Conservation (phyloP, 2,113 vertebrate species). For the Oncorhynchus kisutch region DNA sequence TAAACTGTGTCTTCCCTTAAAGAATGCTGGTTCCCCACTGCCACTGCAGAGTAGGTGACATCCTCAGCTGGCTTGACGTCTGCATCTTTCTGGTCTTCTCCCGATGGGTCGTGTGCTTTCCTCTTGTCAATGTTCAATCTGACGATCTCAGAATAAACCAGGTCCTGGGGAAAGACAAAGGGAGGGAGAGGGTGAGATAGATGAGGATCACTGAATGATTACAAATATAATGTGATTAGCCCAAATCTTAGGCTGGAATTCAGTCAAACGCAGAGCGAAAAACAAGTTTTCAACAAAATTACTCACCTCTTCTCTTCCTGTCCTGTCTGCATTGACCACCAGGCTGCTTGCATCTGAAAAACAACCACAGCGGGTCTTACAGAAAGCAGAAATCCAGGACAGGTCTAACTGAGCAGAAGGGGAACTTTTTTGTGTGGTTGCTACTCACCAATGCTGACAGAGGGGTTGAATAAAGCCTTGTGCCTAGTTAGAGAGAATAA, state of each 20-base stretch:
- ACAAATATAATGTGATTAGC: background rate
- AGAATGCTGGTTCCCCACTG: background rate
- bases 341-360: constrained; percentile 34
- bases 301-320: background rate
- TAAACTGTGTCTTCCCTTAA: background rate
- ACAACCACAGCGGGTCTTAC: background rate
- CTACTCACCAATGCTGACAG: constrained; percentile 38
- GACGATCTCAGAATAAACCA: constrained; percentile 45
- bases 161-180: constrained; percentile 31
- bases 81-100: background rate
- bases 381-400: constrained; percentile 8
- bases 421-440: background rate
- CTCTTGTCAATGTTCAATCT: background rate
- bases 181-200: background rate
- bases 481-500: constrained; percentile 16
- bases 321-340: background rate
- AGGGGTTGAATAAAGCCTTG: background rate
- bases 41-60: constrained; percentile 43
- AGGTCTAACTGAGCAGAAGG: background rate
- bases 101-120: background rate
- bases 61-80: background rate
- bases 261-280: background rate
- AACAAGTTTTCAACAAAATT: too few relatives aligned
- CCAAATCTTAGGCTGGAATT: background rate
- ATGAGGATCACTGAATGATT: too few relatives aligned